Evolutionary conservation across 2,113 vertebrate genomes (phyloP).

Genomic region (Saiga tatarica): DNA sequence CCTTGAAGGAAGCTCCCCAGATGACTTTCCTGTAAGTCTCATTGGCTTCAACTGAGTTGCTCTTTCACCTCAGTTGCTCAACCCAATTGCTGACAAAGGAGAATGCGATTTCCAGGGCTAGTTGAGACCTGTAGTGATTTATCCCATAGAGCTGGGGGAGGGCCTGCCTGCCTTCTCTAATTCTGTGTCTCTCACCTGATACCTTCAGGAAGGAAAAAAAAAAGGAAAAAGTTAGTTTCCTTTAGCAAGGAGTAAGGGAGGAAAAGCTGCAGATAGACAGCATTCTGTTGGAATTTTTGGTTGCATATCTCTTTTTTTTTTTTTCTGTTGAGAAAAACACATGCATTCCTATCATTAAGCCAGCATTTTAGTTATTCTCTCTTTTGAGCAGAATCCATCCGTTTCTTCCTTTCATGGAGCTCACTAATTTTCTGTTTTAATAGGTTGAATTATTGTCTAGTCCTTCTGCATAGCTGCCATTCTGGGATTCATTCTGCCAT

Average conservation of each 20-base stretch:
- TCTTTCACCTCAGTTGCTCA: background rate
- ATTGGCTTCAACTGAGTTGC: background rate
- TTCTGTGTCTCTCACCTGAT: background rate
- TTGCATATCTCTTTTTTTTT: background rate
- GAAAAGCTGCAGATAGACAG: background rate
- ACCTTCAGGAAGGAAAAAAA: background rate
- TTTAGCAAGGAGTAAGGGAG: background rate
- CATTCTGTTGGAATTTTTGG: background rate
- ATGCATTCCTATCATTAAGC: conserved; percentile 29
- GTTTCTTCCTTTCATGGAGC: conserved; percentile 38
- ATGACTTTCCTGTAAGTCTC: background rate
- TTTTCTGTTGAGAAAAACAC: background rate
- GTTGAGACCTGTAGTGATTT: background rate
- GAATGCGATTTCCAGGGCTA: background rate
- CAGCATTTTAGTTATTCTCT: conserved; percentile 46
- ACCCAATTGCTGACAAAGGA: background rate
- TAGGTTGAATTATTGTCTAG: conserved; percentile 48
- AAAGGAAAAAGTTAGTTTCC: background rate
- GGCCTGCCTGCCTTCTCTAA: background rate
- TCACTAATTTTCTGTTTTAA: conserved; percentile 48
- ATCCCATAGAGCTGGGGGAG: background rate
- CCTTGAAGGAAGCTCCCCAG: background rate
- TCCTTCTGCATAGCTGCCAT: conserved; percentile 26
- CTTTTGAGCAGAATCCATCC: conserved; percentile 44
- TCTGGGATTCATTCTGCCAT: background rate